Percentiles rank a stretch among this genome's conserved stretches.
These are phyloP conservation scores for Antitype chi DNA, from an alignment of 2,888 invertebrate species.

Conservation along the genomic window DNA sequence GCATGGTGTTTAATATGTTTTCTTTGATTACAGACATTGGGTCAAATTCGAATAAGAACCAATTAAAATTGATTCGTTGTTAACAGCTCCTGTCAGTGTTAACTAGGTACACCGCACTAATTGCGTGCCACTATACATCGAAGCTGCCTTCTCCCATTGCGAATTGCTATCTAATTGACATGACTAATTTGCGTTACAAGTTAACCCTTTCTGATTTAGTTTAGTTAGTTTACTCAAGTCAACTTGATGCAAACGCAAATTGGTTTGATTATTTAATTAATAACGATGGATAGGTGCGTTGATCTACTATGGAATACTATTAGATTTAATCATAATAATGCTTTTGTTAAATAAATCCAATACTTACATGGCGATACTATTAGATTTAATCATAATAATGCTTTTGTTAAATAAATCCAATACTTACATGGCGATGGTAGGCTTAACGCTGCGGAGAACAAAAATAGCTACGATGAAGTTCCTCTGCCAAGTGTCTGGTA, in stretches of 20 bases:
- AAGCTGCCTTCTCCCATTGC: conserved; percentile 19
- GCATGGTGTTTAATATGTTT: not conserved
- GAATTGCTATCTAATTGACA: conserved; percentile 29
- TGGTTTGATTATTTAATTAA: conserved; percentile 18
- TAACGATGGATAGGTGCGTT: not conserved
- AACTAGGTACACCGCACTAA: conserved; percentile 23
- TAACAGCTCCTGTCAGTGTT: conserved; percentile 5
- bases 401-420: not conserved
- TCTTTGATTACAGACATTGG: conserved; percentile 1
- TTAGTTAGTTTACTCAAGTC: conserved; percentile 25
- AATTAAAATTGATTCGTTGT: conserved; percentile 22
- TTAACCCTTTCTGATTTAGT: conserved; percentile 26
- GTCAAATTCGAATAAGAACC: conserved; percentile 5
- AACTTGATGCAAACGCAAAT: conserved; percentile 27
- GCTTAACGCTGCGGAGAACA: conserved; percentile 82
- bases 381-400: not conserved
- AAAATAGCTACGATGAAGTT: conserved; percentile 77
- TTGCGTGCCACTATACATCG: conserved; percentile 12
- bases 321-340: not conserved
- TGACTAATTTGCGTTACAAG: conserved; percentile 32
- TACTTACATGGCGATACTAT: conserved; percentile 81
- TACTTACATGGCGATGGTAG: conserved; percentile 83
- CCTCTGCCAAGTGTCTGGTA: conserved; percentile 76
- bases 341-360: not conserved
- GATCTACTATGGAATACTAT: not conserved